Percentiles rank a stretch among this genome's conserved stretches.
Conservation (phyloP, 1,140 invertebrate species). For the Macrobrachium nipponense region DNA sequence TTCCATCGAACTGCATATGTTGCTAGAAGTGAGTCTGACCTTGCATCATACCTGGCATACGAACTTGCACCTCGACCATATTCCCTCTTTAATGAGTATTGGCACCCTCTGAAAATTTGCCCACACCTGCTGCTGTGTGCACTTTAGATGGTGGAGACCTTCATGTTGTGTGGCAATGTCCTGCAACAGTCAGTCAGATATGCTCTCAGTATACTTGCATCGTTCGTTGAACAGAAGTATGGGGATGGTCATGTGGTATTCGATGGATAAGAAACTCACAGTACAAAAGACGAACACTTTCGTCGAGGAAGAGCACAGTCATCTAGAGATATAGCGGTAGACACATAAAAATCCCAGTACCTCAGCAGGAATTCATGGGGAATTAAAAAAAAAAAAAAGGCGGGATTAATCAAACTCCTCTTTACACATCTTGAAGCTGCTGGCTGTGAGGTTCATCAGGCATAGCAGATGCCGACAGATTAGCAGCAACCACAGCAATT, state of each 20-base stretch:
- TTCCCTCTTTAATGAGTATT: slow-evolving; percentile 18
- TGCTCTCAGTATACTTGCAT: slow-evolving; percentile 23
- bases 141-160: too few relatives aligned
- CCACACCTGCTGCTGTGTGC: too few relatives aligned
- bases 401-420: slow-evolving; percentile 39
- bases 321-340: slow-evolving; percentile 12
- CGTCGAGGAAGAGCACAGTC: slow-evolving; percentile 25
- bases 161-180: too few relatives aligned
- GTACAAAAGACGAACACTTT: slow-evolving; percentile 24
- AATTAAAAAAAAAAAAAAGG: slow-evolving; percentile 32
- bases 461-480: slow-evolving; percentile 39
- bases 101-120: too few relatives aligned
- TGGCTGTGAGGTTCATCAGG: slow-evolving; percentile 38
- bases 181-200: too few relatives aligned
- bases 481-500: too few relatives aligned
- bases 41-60: slow-evolving; percentile 23
- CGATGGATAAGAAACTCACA: too few relatives aligned
- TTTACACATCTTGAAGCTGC: too few relatives aligned
- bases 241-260: too few relatives aligned
- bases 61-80: slow-evolving; percentile 5
- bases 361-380: slow-evolving; percentile 47
- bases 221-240: slow-evolving; percentile 28
- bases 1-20: slow-evolving; percentile 34
- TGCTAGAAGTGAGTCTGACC: slow-evolving; percentile 19
- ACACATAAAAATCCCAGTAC: slow-evolving; percentile 24